Evolutionary conservation across 2,888 invertebrate species (phyloP), one percentile per base, ranked within the genome.

Genomic region (Phania funesta): DNA sequence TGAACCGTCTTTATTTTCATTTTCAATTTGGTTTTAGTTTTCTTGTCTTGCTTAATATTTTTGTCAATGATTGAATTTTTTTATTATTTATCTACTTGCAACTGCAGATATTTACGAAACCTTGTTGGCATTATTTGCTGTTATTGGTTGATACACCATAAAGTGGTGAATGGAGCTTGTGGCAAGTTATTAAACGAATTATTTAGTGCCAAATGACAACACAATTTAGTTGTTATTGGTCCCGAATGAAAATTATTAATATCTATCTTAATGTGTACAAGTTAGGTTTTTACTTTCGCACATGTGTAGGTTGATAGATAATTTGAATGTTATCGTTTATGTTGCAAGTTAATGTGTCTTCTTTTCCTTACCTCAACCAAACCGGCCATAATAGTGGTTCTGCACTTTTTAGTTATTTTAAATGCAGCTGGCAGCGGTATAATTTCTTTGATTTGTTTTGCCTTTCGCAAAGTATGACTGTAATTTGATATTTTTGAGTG

Each of bases 201-300:
- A 68, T 73, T 76, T 81, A 62, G 76, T 77, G 81, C 35, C 73
- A 74, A 73, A 64, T 74, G 68, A 77, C 77, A 77, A 70, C 50
- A 70, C 68, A 73, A 50, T 77, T 73, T 70, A 64, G 62, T 74
- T 74, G 68, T 67, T 70, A 74, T 82, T 70, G 62, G 54, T 56
- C 56, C 32, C 35, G 74, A 77, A 77, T 81, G 73, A 56, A 77
- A 46, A 74, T 50, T 64, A 78, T 64, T 48, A 71, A 65, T 70
- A 77, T 35, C 58, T 50, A 32, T 60, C 58, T 35, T 58, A 58
- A 38, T 71, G 41, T 65, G 46, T 41, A 46, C 32, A 73, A 67
- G 60, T 74, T 56, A 58, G 8, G 16, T 26, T 68, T 56, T 46
- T 44, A 46, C 38, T 52, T 52, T 67, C 24, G 65, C 50, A 52